These are phyloP conservation scores for Yponomeuta plumbellus DNA, from an alignment of 2,888 invertebrate genomes.

Conservation along the genomic window DNA sequence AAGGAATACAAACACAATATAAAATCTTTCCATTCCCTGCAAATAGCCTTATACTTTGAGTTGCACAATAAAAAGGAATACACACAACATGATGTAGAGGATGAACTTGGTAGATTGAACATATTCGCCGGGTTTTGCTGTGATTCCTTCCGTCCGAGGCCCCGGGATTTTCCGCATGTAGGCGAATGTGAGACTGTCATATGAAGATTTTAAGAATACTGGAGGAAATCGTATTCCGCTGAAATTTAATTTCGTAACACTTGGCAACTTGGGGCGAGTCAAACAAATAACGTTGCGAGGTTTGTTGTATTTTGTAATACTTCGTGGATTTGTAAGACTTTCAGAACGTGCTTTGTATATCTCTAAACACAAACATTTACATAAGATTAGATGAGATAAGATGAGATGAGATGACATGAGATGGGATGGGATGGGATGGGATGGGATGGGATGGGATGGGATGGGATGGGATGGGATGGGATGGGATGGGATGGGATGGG, in stretches of 20 bases:
- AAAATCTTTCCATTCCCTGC: slow-evolving; percentile 1
- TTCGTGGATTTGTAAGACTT: too few species aligned
- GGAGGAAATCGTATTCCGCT: neutral
- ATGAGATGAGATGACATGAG: too few species aligned
- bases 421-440: too few species aligned
- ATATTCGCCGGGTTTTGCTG: neutral
- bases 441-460: too few species aligned
- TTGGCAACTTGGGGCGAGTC: too few species aligned
- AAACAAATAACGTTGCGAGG: too few species aligned
- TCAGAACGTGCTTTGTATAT: too few species aligned
- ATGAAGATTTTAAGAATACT: neutral
- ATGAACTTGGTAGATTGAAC: neutral
- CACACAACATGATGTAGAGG: neutral
- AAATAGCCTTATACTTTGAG: neutral
- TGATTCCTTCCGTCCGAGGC: neutral
- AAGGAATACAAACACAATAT: neutral
- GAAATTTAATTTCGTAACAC: neutral
- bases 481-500: too few species aligned
- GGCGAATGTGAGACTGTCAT: neutral
- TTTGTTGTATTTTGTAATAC: too few species aligned
- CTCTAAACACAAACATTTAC: too few species aligned
- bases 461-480: too few species aligned
- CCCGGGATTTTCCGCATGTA: neutral
- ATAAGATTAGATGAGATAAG: too few species aligned
- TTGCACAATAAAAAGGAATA: neutral